These are phyloP conservation scores for Manis crassicaudata DNA, from an alignment of 2,797 vertebrate genomes.

Conservation along the genomic window DNA sequence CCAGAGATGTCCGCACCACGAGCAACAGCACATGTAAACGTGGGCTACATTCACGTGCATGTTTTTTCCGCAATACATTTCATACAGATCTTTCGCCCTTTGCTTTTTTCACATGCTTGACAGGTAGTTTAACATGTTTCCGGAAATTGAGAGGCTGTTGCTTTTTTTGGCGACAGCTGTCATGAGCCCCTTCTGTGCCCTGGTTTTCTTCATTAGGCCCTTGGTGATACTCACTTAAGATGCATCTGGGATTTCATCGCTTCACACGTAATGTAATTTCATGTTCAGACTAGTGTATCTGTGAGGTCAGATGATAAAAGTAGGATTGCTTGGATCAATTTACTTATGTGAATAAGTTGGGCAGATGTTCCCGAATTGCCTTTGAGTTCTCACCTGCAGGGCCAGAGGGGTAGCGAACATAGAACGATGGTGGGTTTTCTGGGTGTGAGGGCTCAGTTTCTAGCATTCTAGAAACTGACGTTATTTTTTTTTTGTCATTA, in stretches of 20 bases:
- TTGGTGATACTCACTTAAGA: no score
- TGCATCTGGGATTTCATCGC: background rate
- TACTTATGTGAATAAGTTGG: background rate
- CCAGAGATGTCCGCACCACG: fast-evolving
- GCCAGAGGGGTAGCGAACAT: fast-evolving
- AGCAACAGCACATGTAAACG: fast-evolving
- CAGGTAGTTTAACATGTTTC: fast-evolving
- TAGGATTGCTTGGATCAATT: background rate
- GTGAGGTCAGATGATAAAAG: background rate
- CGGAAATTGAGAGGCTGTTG: background rate
- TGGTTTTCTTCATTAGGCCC: background rate
- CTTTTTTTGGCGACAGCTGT: background rate
- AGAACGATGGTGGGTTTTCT: background rate
- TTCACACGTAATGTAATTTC: fast-evolving
- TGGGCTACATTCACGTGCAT: fast-evolving
- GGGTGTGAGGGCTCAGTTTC: background rate
- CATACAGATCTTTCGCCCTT: background rate
- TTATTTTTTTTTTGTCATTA: background rate
- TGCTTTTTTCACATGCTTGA: no score
- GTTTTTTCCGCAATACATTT: background rate
- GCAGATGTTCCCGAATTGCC: background rate
- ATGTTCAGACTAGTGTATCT: background rate
- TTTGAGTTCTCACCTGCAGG: background rate
- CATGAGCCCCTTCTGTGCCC: no score
- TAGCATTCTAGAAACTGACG: background rate